phyloP scores from a whole-genome alignment of 2,797 vertebrate species.

The Acrossocheilus fasciatus region DNA sequence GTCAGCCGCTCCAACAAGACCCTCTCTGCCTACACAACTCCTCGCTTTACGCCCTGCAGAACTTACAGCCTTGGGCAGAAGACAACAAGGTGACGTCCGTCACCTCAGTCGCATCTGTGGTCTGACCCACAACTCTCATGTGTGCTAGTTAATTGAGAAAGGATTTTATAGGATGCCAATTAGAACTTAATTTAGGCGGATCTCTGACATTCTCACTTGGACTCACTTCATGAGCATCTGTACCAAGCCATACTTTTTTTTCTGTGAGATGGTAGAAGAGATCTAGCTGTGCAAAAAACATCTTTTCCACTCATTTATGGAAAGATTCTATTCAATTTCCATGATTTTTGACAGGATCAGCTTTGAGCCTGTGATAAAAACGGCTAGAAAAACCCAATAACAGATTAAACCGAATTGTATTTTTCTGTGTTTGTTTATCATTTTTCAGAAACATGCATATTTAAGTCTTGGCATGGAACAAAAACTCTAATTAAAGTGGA shows the following conservation, averaged over 20 bases:
- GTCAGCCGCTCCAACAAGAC: slow-evolving; percentile 90
- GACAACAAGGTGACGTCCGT: slow-evolving; percentile 93
- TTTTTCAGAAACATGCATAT: slow-evolving; percentile 41
- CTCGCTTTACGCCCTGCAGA: slow-evolving; percentile 97
- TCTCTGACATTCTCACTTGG: slow-evolving; percentile 52
- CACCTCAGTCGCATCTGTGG: slow-evolving; percentile 83
- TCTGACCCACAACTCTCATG: slow-evolving; percentile 70
- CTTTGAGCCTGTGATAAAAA: slow-evolving; percentile 30
- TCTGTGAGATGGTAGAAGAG: slow-evolving; percentile 40
- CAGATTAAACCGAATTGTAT: not conserved
- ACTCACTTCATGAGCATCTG: slow-evolving; percentile 49
- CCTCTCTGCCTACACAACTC: slow-evolving; percentile 98
- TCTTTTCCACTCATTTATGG: slow-evolving; percentile 39
- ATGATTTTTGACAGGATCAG: slow-evolving; percentile 14
- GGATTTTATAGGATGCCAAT: slow-evolving; percentile 48
- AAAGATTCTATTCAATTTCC: slow-evolving; percentile 25
- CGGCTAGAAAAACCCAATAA: slow-evolving; percentile 26
- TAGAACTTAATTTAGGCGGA: slow-evolving; percentile 49
- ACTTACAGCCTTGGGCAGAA: slow-evolving; percentile 98
- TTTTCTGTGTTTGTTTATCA: slow-evolving; percentile 62
- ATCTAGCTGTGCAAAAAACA: slow-evolving; percentile 35
- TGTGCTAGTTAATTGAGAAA: slow-evolving; percentile 55
- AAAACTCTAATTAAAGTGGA: slow-evolving; percentile 46
- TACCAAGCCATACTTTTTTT: slow-evolving; percentile 49
- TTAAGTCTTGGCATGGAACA: slow-evolving; percentile 50